Conservation (phyloP, 2,888 invertebrate genomes). For the Microplitis deprimator region DNA sequence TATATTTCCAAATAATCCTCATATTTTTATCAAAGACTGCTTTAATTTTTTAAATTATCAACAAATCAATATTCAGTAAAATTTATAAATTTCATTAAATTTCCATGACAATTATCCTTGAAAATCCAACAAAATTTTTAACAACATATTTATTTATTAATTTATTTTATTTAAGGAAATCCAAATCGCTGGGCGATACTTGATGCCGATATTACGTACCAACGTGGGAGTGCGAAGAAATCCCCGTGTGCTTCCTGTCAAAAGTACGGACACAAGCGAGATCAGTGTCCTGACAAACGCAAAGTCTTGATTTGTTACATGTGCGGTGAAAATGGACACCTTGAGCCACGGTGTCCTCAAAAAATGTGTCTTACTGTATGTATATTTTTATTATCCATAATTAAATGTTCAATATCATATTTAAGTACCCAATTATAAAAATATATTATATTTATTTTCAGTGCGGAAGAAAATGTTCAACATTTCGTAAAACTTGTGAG, state of each 20-base stretch:
- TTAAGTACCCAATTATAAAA: no score
- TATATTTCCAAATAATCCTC: no score
- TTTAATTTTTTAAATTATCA: no score
- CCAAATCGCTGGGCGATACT: conserved; percentile 63
- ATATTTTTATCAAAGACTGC: no score
- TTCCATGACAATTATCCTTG: no score
- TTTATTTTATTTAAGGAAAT: conserved; percentile 54
- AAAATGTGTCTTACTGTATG: conserved; percentile 81
- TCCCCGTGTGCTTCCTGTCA: conserved; percentile 76
- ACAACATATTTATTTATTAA: not conserved
- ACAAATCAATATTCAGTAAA: no score
- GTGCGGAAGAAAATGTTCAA: conserved; percentile 75
- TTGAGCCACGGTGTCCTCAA: conserved; percentile 78
- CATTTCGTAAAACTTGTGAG: conserved; percentile 73
- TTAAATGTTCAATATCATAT: no score
- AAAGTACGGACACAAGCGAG: conserved; percentile 77
- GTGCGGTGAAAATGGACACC: conserved; percentile 80
- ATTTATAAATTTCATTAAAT: no score
- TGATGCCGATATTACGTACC: conserved; percentile 56
- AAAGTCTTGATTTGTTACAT: conserved; percentile 73
- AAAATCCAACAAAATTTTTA: no score
- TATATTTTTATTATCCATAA: conserved; percentile 23
- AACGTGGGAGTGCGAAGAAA: conserved; percentile 42
- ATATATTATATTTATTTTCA: conserved; percentile 59
- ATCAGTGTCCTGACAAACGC: conserved; percentile 75